A percentile compares a stretch with the other conserved stretches of the same genome.
Conservation (phyloP, 1,140 invertebrate species). For the Delia radicum region DNA sequence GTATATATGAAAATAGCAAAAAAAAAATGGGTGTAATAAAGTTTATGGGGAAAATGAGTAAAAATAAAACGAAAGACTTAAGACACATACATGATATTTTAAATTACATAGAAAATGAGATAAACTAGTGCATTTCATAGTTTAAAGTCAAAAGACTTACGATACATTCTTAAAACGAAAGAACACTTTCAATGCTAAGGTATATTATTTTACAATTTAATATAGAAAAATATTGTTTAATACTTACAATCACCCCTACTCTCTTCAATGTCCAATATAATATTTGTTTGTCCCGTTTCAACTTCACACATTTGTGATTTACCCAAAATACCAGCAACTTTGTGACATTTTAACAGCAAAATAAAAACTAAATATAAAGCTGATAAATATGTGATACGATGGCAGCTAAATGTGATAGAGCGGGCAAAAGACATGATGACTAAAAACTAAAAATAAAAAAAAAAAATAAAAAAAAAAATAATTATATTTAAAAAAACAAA, state of each 20-base stretch:
- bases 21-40: background rate
- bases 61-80: too few species aligned
- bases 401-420: conserved; percentile 26
- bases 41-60: background rate
- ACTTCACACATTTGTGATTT: conserved; percentile 62
- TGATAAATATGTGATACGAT: conserved; percentile 7
- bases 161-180: too few species aligned
- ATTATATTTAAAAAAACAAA: background rate
- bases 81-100: too few species aligned
- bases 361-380: conserved; percentile 26
- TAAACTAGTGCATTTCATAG: too few species aligned
- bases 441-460: conserved; percentile 1
- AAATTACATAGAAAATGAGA: too few species aligned
- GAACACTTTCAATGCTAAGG: too few species aligned
- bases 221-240: background rate
- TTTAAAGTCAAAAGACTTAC: too few species aligned
- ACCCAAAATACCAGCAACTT: conserved; percentile 38
- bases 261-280: conserved; percentile 87
- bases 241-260: conserved; percentile 81
- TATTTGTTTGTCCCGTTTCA: conserved; percentile 80
- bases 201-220: background rate
- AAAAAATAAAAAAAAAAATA: background rate
- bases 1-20: background rate
- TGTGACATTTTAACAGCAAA: conserved; percentile 36
- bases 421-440: background rate